These are phyloP conservation scores for Bradypodion ventrale DNA, from an alignment of 2,797 vertebrate species.

Conservation along the genomic window DNA sequence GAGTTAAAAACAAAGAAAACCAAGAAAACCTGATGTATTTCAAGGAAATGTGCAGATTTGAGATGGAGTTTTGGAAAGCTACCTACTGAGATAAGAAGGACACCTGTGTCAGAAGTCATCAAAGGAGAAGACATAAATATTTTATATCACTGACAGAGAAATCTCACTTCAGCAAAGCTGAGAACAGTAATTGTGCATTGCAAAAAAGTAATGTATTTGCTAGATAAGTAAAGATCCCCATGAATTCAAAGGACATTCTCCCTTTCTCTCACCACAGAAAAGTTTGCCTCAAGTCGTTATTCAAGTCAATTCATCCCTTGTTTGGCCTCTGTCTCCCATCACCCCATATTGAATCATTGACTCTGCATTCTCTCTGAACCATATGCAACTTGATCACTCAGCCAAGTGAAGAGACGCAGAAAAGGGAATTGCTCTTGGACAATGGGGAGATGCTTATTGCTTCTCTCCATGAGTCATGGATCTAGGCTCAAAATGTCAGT, in stretches of 20 bases:
- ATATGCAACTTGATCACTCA: not conserved
- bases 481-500: not conserved
- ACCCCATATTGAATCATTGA: not conserved
- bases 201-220: not conserved
- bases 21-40: slow-evolving; percentile 51
- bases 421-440: not conserved
- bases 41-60: slow-evolving; percentile 40
- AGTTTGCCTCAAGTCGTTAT: not conserved
- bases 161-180: slow-evolving; percentile 12
- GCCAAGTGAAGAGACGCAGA: not conserved
- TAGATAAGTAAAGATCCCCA: slow-evolving; percentile 43
- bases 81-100: slow-evolving; percentile 20
- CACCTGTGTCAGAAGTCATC: slow-evolving; percentile 16
- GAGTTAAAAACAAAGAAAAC: slow-evolving; percentile 59
- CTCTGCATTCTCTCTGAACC: not conserved
- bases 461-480: not conserved
- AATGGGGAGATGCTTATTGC: not conserved
- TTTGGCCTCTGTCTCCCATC: not conserved
- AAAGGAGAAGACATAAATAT: slow-evolving; percentile 43
- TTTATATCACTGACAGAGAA: slow-evolving; percentile 33
- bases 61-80: slow-evolving; percentile 3
- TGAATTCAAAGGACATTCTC: not conserved
- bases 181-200: slow-evolving; percentile 14
- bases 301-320: not conserved
- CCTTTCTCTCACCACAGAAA: not conserved